phyloP scores from a whole-genome alignment of 2,113 vertebrate genomes.

The Murina feae region DNA sequence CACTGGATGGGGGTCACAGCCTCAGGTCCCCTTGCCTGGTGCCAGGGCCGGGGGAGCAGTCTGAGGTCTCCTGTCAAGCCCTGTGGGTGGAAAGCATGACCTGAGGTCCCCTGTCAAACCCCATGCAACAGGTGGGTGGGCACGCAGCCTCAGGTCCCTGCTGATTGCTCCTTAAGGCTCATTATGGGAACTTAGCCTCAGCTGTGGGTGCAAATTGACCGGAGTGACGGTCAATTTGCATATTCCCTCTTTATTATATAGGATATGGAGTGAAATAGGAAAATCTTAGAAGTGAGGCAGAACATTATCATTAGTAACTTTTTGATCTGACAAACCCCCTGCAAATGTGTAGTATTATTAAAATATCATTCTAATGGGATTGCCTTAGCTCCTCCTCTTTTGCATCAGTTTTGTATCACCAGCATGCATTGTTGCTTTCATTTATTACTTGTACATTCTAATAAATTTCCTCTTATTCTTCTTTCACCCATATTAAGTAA shows the following conservation, averaged over 20 bases:
- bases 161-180: too few species aligned
- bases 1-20: too few species aligned
- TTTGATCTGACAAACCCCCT: background rate
- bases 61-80: too few species aligned
- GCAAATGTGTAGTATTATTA: background rate
- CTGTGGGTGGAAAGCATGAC: too few species aligned
- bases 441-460: background rate
- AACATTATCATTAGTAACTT: background rate
- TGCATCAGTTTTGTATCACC: background rate
- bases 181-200: too few species aligned
- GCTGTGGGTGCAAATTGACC: too few species aligned
- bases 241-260: slow-evolving; percentile 8
- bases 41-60: too few species aligned
- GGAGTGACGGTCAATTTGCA: too few species aligned
- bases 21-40: too few species aligned
- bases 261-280: background rate
- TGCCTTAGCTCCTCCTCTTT: background rate
- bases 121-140: too few species aligned
- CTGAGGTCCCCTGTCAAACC: too few species aligned
- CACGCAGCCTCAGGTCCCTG: too few species aligned
- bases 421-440: background rate
- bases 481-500: background rate
- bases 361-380: background rate
- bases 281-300: background rate
- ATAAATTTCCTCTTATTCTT: background rate